Conservation (phyloP, 2,888 invertebrate species). For the Myopa testacea region DNA sequence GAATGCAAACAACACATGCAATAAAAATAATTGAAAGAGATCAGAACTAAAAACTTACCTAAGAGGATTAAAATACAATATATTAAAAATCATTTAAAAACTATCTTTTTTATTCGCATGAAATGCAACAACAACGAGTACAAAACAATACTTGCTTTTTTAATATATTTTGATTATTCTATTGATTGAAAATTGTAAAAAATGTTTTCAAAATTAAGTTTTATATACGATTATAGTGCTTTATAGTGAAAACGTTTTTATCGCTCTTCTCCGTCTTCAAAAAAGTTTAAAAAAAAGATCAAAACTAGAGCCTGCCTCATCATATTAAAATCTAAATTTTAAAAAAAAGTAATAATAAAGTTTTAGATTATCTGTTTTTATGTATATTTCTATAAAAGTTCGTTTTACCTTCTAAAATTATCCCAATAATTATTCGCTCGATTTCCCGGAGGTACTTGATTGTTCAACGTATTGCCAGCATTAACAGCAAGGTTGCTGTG, state of each 20-base stretch:
- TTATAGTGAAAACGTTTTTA: too few relatives aligned
- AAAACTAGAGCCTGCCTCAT: not conserved
- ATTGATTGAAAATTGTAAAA: too few relatives aligned
- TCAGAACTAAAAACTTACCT: constrained; percentile 16
- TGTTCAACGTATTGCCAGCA: constrained; percentile 75
- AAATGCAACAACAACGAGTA: too few relatives aligned
- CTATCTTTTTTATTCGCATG: too few relatives aligned
- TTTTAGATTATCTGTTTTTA: not conserved
- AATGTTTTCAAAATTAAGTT: too few relatives aligned
- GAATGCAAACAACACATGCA: constrained; percentile 15
- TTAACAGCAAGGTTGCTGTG: constrained; percentile 52
- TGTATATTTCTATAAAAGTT: not conserved
- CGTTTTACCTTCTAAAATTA: constrained; percentile 86
- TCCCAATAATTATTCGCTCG: constrained; percentile 95
- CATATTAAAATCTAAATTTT: constrained; percentile 22
- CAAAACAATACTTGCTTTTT: too few relatives aligned
- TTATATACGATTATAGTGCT: too few relatives aligned
- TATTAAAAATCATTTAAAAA: too few relatives aligned
- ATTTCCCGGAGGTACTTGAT: constrained; percentile 91
- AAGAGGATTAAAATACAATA: not conserved
- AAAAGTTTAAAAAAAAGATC: not conserved
- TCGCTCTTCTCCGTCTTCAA: not conserved
- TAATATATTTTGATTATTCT: too few relatives aligned
- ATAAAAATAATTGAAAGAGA: constrained; percentile 5
- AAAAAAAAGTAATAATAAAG: constrained; percentile 7